Evolutionary conservation across 2,797 vertebrate species (phyloP), one percentile per base, ranked within the genome.

Genomic region (Anguilla megastoma): DNA sequence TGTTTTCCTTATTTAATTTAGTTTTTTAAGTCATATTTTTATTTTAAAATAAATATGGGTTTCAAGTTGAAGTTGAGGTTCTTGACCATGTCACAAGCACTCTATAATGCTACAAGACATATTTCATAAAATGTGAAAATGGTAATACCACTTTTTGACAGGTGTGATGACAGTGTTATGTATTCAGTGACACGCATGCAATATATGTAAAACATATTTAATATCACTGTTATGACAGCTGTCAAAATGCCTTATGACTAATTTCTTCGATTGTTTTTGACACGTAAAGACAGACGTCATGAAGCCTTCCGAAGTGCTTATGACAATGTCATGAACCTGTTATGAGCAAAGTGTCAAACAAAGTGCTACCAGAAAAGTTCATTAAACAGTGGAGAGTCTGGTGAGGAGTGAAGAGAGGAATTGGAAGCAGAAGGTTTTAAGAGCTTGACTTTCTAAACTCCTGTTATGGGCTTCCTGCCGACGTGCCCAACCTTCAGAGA

Each of bases 401-500:
- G 41, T 2, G 45, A 0, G 16, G 33, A 3, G 18, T 7, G 45
- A 52, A 45, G 18, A 9, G 33, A 50, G 83, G 41, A 24, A 48
- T n/a, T 2, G 24, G 24, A 50, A 21, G 1, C 27, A 30, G 21
- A 6, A 52, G 21, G 50, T 54, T 54, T 52, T 9, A 84, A 30
- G 27, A 54, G 18, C 21, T 52, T 27, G 83, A 52, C 27, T 27
- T 27, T 84, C 9, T 7, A 27, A 54, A n/a, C 9, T 56, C 52
- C n/a, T 56, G 12, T 48, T 82, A 41, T 91, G 91, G 76, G 41
- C 52, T 83, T 83, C 85, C 92, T 89, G 87, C 89, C 93, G 93
- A 90, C 88, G 88, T 90, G 89, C 90, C 74, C 91, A 85, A 88
- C 90, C 89, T 91, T 89, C 89, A 90, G 89, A 92, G 88, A 86